Percentiles rank a stretch among this genome's conserved stretches.
phyloP scores from a whole-genome alignment of 2,888 invertebrate genomes.

The Apeira syringaria region DNA sequence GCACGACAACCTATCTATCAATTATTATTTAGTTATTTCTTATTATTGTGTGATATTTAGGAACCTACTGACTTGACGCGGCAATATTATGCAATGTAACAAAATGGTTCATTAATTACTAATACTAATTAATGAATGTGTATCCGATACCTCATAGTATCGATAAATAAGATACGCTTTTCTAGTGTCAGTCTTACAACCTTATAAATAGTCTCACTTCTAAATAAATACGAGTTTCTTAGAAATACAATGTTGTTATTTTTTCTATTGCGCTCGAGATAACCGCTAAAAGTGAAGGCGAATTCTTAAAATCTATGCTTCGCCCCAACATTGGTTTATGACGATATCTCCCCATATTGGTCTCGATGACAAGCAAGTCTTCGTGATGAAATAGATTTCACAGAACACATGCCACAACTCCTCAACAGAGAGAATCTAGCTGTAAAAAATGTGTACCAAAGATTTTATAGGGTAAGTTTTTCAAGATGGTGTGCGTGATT shows the following conservation, averaged over 20 bases:
- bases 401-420: slow-evolving; percentile 46
- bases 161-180: slow-evolving; percentile 16
- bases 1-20: too few species aligned
- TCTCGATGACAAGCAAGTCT: slow-evolving; percentile 49
- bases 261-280: slow-evolving; percentile 20
- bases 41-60: too few species aligned
- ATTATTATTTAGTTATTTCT: too few species aligned
- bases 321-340: slow-evolving; percentile 33
- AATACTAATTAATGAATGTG: too few species aligned
- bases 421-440: slow-evolving; percentile 42
- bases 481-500: slow-evolving; percentile 42
- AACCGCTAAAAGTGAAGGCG: slow-evolving; percentile 30
- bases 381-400: slow-evolving; percentile 60
- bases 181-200: slow-evolving; percentile 13
- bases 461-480: slow-evolving; percentile 62
- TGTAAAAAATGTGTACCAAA: slow-evolving; percentile 55
- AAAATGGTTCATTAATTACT: too few species aligned
- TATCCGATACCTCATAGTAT: slow-evolving; percentile 15
- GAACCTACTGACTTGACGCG: too few species aligned
- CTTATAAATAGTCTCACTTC: slow-evolving; percentile 16
- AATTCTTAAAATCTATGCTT: slow-evolving; percentile 31
- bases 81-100: too few species aligned
- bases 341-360: slow-evolving; percentile 41
- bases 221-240: slow-evolving; percentile 13
- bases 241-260: slow-evolving; percentile 5